phyloP scores from a whole-genome alignment of 2,797 vertebrate genomes.

The Melopsittacus undulatus region DNA sequence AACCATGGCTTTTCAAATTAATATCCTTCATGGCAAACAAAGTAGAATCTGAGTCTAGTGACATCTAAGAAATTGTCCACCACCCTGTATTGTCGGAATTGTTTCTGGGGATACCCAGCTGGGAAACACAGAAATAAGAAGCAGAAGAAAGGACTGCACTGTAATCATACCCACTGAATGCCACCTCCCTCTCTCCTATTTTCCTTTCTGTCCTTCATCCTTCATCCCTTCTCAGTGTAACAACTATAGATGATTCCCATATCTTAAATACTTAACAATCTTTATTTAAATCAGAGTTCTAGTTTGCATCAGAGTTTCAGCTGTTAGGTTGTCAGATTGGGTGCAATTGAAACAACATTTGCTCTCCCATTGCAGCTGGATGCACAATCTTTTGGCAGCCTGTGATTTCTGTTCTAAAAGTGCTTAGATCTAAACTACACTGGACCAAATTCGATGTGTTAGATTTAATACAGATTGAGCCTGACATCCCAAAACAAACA shows the following conservation, averaged over 20 bases:
- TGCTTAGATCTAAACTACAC: conserved; percentile 13
- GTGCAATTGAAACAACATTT: conserved; percentile 21
- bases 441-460: not conserved
- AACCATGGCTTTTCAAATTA: not conserved
- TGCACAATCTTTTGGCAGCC: conserved; percentile 2
- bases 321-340: not conserved
- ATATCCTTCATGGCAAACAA: not conserved
- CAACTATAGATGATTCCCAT: not conserved
- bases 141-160: not conserved
- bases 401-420: conserved; percentile 19
- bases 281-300: not conserved
- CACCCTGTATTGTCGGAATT: not conserved
- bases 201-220: not conserved
- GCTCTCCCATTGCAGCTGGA: conserved; percentile 21
- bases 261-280: not conserved
- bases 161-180: not conserved
- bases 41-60: conserved; percentile 3
- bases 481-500: not conserved
- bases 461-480: not conserved
- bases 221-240: conserved; percentile 21
- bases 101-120: not conserved
- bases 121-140: not conserved
- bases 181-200: not conserved
- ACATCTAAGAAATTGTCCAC: not conserved
- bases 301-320: not conserved